Conservation (phyloP, 2,888 invertebrate genomes). For the Poecilus cupreus region DNA sequence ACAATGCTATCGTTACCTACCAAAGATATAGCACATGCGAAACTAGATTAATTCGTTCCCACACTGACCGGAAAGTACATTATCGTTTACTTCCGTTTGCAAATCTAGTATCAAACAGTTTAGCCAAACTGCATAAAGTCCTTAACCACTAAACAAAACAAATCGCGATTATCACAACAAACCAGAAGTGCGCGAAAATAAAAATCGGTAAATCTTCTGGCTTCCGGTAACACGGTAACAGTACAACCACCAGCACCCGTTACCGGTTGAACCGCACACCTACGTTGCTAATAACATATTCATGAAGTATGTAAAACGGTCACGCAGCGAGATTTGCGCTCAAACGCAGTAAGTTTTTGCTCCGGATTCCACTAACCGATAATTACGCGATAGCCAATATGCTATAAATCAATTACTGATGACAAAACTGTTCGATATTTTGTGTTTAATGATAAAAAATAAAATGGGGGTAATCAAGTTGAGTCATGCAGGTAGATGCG, state of each 20-base stretch:
- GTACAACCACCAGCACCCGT: background rate
- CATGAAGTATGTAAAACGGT: constrained; percentile 35
- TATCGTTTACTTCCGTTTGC: constrained; percentile 32
- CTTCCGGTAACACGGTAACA: background rate
- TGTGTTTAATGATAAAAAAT: constrained; percentile 26
- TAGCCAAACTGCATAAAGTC: constrained; percentile 8
- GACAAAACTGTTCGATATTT: constrained; percentile 48
- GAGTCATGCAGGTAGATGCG: constrained; percentile 1
- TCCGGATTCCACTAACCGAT: constrained; percentile 14
- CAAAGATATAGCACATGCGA: background rate
- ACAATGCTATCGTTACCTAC: background rate
- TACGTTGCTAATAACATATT: constrained; percentile 21
- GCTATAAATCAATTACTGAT: constrained; percentile 55
- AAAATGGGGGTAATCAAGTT: constrained; percentile 37
- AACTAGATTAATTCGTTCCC: constrained; percentile 17
- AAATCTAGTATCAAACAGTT: constrained; percentile 28
- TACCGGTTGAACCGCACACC: background rate
- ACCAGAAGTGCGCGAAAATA: background rate
- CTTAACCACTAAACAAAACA: background rate
- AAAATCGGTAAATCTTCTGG: background rate
- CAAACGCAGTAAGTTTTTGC: constrained; percentile 8
- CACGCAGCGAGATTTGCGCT: background rate
- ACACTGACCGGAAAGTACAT: constrained; percentile 5
- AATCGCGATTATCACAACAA: background rate
- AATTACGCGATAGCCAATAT: constrained; percentile 50